phyloP scores from a whole-genome alignment of 2,797 vertebrate species.

The Neosalanx taihuensis region DNA sequence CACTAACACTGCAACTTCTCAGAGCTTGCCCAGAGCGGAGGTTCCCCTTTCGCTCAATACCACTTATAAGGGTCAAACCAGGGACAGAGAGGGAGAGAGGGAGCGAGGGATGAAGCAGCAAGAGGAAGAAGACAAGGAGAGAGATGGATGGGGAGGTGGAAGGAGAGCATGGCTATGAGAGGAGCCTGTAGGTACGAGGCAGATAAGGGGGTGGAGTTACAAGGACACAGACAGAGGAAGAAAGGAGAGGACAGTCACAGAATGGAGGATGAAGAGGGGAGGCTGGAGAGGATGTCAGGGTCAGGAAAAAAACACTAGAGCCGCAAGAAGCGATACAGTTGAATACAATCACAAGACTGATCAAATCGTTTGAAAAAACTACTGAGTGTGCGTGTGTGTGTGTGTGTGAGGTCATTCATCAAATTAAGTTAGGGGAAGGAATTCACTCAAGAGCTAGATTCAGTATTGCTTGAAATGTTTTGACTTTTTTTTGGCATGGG shows the following conservation, averaged over 20 bases:
- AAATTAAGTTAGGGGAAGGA: neutral
- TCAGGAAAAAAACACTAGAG: slow-evolving; percentile 55
- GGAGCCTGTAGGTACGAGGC: slow-evolving; percentile 23
- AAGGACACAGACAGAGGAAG: slow-evolving; percentile 45
- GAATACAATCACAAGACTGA: neutral
- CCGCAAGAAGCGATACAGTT: neutral
- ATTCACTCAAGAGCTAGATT: slow-evolving; percentile 1
- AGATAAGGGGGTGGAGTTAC: slow-evolving; percentile 45
- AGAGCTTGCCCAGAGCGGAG: slow-evolving; percentile 32
- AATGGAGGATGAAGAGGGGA: slow-evolving; percentile 29
- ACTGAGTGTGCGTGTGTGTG: neutral
- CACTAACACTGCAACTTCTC: slow-evolving; percentile 26
- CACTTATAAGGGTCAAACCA: slow-evolving; percentile 65
- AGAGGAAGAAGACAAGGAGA: slow-evolving; percentile 47
- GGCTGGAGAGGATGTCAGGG: slow-evolving; percentile 9
- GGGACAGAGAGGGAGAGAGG: slow-evolving; percentile 58
- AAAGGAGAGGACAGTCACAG: slow-evolving; percentile 41
- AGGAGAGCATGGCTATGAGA: neutral
- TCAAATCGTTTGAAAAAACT: neutral
- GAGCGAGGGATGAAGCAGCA: slow-evolving; percentile 48
- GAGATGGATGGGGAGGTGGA: no score
- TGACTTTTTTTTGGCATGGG: slow-evolving; percentile 16
- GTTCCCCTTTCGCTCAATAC: slow-evolving; percentile 55
- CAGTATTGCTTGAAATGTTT: slow-evolving; percentile 4
- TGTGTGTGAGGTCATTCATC: neutral